Base-by-base conservation (phyloP, 2,888 invertebrate genomes). In the Sycophila texana region DNA sequence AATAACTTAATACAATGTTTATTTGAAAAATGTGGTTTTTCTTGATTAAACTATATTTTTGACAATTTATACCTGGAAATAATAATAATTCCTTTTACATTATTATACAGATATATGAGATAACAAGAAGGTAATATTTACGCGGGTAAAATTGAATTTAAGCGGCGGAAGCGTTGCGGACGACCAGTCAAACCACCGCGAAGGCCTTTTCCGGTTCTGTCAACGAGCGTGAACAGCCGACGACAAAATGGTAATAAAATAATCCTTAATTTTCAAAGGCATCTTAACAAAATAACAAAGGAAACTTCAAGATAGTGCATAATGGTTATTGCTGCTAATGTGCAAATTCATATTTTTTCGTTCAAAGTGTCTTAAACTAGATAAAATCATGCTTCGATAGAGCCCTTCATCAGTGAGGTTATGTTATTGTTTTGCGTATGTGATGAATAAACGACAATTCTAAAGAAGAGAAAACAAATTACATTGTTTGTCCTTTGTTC, bases 191-290 rank as follows among this genome's bases (percentile, higher is more conserved):
- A 12, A n/a, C 66, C n/a, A 18, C 22, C 3, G 49, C 20, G 57
- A 67, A 73, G 74, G 22, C 65, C 79, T 84, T 86, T 85, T 85
- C 85, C 85, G 83, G 82, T 84, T 81, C 77, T 82, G 81, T 83
- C 81, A 77, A 82, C 82, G 82, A 80, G 80, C 80, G 81, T 81
- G 78, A 73, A 77, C 58, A 72, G 81, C 78, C 82, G 71, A 77
- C 80, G 76, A 79, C 83, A 85, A 83, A 84, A 86, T 86, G 86
- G 86, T 86, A 84, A 84, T 71, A 53, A 80, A 70, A 60, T 77
- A 80, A 82, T 82, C 82, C 26, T 74, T 30, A 16, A 74, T 73
- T 71, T 79, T 61, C 13, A 47, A 51, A 16, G 7, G 14, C 63
- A 81, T 81, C 81, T 47, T 66, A 0, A 3, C 18, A 26, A 72